Evolutionary conservation across 2,888 invertebrate genomes (phyloP), one percentile per base, ranked within the genome.

Genomic region (Mesochorus sp.): DNA sequence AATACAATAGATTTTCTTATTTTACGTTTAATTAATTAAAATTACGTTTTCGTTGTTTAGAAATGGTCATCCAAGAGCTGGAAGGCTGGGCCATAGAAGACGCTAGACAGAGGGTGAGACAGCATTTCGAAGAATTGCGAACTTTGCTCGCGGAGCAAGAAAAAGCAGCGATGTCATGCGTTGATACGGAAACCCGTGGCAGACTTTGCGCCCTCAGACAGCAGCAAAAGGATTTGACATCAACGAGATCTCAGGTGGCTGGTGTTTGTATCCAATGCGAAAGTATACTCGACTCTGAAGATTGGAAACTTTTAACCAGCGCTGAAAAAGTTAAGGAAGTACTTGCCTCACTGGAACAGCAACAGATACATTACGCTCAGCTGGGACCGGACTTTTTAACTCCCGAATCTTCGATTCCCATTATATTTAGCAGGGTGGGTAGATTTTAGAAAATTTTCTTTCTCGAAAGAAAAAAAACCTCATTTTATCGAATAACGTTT

Each of bases 201-300:
- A 90, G 93, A 81, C 85, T 93, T 34, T 92, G 92, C 80, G 91
- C 92, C 73, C 83, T 93, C 17, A 87, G 92, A 76, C 92, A 93
- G 80, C 92, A 93, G 57, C 93, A 93, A 82, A 92, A 93, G 80
- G 93, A 93, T 82, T 89, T 93, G 82, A 91, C 91, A 0, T 88
- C 91, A 3, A 90, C 93, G 17, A 86, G 93, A 49, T 92, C 93
- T 2, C 92, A 92, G 84, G 91, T 92, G 5, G 92, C 92, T 0
- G 91, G 91, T n/a, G 92, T 93, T 17, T 92, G 92, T 81, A 91
- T 92, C n/a, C 92, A 93, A 75, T 93, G 93, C 85, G 93, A 93
- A 81, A 91, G 91, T 66, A 91, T 92, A 2, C 86, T 93, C 6
- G 91, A 92, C 73, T 92, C 92, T 78, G 93, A 93, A 83, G 93